Evolutionary conservation across 2,888 invertebrate genomes (phyloP).

Genomic region (Coenonympha arcania): DNA sequence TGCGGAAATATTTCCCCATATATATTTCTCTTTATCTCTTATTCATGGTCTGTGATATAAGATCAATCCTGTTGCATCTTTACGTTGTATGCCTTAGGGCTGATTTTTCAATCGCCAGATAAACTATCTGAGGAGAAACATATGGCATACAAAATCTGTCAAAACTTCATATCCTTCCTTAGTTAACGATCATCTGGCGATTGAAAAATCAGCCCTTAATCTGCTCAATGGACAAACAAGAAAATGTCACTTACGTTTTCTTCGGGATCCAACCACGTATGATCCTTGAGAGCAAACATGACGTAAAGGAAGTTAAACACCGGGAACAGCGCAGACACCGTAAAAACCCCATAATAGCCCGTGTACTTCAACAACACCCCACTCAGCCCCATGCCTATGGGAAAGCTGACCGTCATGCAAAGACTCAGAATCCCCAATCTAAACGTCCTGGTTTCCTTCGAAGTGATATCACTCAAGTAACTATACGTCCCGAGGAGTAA

Average conservation of each 20-base stretch:
- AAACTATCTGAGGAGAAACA: no score
- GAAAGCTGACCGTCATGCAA: slow-evolving; percentile 68
- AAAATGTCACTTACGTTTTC: slow-evolving; percentile 44
- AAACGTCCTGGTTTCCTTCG: slow-evolving; percentile 72
- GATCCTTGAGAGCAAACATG: slow-evolving; percentile 56
- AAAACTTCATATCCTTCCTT: no score
- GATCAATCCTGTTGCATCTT: no score
- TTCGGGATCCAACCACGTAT: slow-evolving; percentile 58
- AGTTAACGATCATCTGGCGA: no score
- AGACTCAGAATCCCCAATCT: slow-evolving; percentile 72
- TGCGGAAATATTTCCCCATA: no score
- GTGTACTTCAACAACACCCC: slow-evolving; percentile 52
- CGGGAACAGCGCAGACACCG: slow-evolving; percentile 55
- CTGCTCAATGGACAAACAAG: background rate
- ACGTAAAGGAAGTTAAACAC: slow-evolving; percentile 64
- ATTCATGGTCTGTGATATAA: no score
- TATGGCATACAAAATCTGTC: no score
- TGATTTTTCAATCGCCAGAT: no score
- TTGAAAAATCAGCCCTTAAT: no score
- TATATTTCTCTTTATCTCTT: no score
- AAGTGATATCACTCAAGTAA: slow-evolving; percentile 76
- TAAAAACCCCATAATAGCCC: slow-evolving; percentile 74
- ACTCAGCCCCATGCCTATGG: slow-evolving; percentile 63
- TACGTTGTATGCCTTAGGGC: no score
- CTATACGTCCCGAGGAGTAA: slow-evolving; percentile 75